Conservation (phyloP, 2,113 vertebrate genomes). For the Naja naja region DNA sequence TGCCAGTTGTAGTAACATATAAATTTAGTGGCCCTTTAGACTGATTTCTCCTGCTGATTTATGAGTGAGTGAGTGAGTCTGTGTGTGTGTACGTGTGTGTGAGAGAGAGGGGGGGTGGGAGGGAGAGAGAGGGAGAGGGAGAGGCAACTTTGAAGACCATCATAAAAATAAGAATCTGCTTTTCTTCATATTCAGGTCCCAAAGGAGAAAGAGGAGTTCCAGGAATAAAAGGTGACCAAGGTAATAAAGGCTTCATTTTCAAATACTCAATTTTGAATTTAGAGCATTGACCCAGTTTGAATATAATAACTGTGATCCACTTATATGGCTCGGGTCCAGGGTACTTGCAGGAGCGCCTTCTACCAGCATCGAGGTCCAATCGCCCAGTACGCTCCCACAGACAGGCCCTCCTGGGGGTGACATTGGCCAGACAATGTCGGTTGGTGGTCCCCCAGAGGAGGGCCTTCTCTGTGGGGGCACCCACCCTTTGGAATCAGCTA, state of each 20-base stretch:
- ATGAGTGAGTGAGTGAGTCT: background rate
- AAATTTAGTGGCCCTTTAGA: background rate
- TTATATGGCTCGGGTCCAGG: too few relatives aligned
- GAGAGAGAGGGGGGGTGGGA: too few relatives aligned
- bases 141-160: background rate
- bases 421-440: too few relatives aligned
- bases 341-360: too few relatives aligned
- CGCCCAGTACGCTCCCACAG: too few relatives aligned
- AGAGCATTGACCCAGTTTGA: background rate
- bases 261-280: background rate
- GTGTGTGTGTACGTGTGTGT: background rate
- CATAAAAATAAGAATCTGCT: background rate
- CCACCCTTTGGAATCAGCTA: too few relatives aligned
- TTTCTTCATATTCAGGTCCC: constrained; percentile 7
- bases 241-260: background rate
- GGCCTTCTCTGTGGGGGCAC: too few relatives aligned
- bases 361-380: too few relatives aligned
- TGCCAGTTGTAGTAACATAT: background rate
- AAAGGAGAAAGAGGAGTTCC: constrained; percentile 16
- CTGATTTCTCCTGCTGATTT: background rate
- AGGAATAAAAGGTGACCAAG: constrained; percentile 22
- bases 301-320: background rate
- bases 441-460: too few relatives aligned
- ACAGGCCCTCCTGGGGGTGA: too few relatives aligned
- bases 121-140: too few relatives aligned